A percentile compares a stretch with the other conserved stretches of the same genome.
phyloP scores from a whole-genome alignment of 1,140 invertebrate species.

The Parasteatoda tepidariorum region DNA sequence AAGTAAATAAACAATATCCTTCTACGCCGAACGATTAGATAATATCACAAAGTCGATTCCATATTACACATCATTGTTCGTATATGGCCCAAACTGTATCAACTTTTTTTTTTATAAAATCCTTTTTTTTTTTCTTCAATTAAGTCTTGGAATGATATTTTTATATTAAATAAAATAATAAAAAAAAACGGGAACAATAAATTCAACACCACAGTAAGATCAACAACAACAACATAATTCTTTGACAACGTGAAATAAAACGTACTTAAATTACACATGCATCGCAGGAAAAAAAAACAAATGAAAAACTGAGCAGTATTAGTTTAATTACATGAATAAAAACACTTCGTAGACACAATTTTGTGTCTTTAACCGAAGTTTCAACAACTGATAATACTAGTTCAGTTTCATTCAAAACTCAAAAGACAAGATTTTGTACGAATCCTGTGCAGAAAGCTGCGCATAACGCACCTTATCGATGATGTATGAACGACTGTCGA shows the following conservation, averaged over 20 bases:
- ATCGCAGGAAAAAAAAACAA: constrained; percentile 35
- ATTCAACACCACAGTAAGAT: constrained; percentile 52
- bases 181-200: constrained; percentile 58
- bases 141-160: constrained; percentile 44
- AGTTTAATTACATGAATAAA: constrained; percentile 35
- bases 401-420: constrained; percentile 11
- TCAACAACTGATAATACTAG: constrained; percentile 23
- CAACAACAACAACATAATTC: constrained; percentile 60
- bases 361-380: no score
- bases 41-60: not conserved
- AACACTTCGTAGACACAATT: no score
- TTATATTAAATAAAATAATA: constrained; percentile 47
- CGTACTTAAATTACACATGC: constrained; percentile 55
- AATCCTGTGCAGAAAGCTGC: constrained; percentile 38
- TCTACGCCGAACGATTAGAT: not conserved
- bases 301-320: constrained; percentile 53
- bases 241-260: constrained; percentile 60
- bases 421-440: not conserved
- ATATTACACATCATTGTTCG: constrained; percentile 4
- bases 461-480: constrained; percentile 16
- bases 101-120: not conserved
- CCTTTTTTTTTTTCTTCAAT: not conserved
- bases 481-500: constrained; percentile 22
- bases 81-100: not conserved
- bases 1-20: not conserved